These are phyloP conservation scores for Halcyon badia DNA, from an alignment of 2,797 vertebrate species.

Conservation along the genomic window DNA sequence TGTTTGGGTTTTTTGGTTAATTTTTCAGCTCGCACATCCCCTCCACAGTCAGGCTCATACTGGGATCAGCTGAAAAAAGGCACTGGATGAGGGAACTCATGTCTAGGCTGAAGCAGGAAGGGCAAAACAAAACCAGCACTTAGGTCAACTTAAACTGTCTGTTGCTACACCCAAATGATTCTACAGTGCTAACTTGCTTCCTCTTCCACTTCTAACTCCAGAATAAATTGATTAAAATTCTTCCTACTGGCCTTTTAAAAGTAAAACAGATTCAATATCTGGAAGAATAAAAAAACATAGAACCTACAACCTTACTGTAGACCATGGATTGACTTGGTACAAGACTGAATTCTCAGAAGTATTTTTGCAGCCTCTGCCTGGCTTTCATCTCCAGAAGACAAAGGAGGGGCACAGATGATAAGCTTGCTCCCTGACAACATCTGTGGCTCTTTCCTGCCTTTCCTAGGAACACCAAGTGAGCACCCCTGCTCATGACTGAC, in stretches of 20 bases:
- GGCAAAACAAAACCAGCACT: neutral
- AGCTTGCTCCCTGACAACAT: neutral
- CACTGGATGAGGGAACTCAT: neutral
- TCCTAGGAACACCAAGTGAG: neutral
- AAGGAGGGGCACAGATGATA: neutral
- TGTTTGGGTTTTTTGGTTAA: neutral
- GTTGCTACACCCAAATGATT: neutral
- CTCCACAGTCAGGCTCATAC: neutral
- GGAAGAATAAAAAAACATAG: no score
- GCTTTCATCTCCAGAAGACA: neutral
- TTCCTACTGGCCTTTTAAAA: neutral
- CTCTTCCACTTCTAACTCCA: neutral
- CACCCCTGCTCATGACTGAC: neutral
- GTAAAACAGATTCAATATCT: neutral
- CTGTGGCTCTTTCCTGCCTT: neutral
- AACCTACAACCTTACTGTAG: neutral
- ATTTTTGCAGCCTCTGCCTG: neutral
- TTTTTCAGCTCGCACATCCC: neutral
- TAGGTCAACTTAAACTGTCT: neutral
- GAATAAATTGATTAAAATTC: neutral
- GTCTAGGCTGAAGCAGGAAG: neutral
- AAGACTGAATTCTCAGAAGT: accelerated
- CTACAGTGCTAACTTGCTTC: neutral
- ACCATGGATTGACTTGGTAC: accelerated
- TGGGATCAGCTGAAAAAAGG: neutral